Base-by-base conservation (phyloP, 2,888 invertebrate species). In the Caenorhabditis sp. region DNA sequence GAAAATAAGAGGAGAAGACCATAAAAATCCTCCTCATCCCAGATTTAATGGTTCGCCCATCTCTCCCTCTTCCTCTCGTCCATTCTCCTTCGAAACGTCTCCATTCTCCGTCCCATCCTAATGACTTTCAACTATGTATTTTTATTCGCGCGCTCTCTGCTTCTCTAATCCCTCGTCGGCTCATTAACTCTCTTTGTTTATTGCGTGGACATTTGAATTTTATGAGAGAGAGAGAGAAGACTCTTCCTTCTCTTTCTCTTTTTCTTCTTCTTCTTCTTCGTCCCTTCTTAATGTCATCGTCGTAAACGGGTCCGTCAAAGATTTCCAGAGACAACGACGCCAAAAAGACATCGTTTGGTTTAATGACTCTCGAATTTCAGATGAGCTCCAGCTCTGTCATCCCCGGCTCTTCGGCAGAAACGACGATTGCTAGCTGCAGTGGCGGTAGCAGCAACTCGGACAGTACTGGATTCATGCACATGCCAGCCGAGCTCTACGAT, bases 401-500 rank as follows among this genome's bases (percentile, higher is more conserved):
- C 26, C 20, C 4, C 62, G n/a, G 22, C 62, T 62, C 32, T 8
- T 40, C 60, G 6, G 1, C 37, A 35, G 20, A 47, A 26, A 26
- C 55, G 32, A 26, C 26, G 55, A 28, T n/a, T 32, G 24, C 28
- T n/a, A 56, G 28, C 5, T 32, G 55, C 26, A 15, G 32, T 15
- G 56, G 28, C 4, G 35, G 18, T 18, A 20, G 35, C 56, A 18
- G 6, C 8, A 32, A 60, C 67, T 32, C 32, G 5, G 65, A 65
- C 67, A 51, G 62, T 20, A 61, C 62, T 58, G 64, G 71, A 50
- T 65, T 84, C 40, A 72, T 80, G 80, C 51, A 70, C 22, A 78
- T 88, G 18, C 88, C 88, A 9, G 69, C 70, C 13, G 85, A 87
- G 28, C 80, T 86, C 11, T 76, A 83, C 47, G 71, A 78, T 37